phyloP scores from a whole-genome alignment of 2,888 invertebrate species.

The Diarsia mendica region DNA sequence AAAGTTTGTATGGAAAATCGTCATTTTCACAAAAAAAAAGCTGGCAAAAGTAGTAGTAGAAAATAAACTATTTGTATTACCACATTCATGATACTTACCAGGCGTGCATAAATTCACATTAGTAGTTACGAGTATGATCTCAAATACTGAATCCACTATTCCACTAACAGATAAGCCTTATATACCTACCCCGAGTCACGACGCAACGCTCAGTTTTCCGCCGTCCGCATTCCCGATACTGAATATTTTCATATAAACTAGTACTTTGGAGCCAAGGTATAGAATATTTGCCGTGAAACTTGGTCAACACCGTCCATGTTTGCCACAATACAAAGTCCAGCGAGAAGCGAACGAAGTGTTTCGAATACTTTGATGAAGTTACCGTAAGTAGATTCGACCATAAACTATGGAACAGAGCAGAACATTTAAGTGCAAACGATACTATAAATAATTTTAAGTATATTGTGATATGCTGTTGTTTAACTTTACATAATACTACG shows the following conservation, averaged over 20 bases:
- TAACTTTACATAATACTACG: too few species aligned
- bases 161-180: not conserved
- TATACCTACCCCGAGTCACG: conserved; percentile 13
- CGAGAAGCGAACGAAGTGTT: conserved; percentile 43
- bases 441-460: not conserved
- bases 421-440: not conserved
- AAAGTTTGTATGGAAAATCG: too few species aligned
- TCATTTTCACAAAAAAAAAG: too few species aligned
- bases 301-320: conserved; percentile 30
- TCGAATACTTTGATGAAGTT: conserved; percentile 57
- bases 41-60: too few species aligned
- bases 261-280: conserved; percentile 4
- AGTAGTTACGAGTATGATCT: not conserved
- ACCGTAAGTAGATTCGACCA: conserved; percentile 49
- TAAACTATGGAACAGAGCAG: conserved; percentile 37
- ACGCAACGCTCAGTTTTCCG: conserved; percentile 6
- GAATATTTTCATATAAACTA: conserved; percentile 43
- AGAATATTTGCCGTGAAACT: conserved; percentile 40
- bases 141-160: conserved; percentile 4
- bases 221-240: conserved; percentile 11
- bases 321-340: conserved; percentile 32
- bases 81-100: not conserved
- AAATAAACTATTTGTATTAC: too few species aligned
- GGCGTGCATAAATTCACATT: not conserved
- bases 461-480: too few species aligned